These are phyloP conservation scores for Sitophilus oryzae DNA, from an alignment of 1,140 invertebrate species.

Conservation along the genomic window DNA sequence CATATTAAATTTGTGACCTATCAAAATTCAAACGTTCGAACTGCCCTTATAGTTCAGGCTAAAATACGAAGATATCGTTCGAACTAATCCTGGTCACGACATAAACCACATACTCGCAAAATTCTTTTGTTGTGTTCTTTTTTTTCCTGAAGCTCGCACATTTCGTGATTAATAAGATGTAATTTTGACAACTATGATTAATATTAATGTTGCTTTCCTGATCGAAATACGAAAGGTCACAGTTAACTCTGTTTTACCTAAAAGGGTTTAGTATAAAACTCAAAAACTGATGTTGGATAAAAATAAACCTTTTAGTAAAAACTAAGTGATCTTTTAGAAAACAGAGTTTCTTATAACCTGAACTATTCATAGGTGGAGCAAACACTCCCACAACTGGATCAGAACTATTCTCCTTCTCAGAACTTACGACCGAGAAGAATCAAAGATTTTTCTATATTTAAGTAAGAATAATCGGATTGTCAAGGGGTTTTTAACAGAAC, in stretches of 20 bases:
- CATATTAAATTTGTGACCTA: conserved; percentile 5
- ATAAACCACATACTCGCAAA: neutral
- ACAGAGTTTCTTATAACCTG: too few species aligned
- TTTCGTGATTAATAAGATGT: neutral
- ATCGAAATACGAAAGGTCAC: conserved; percentile 13
- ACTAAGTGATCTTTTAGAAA: too few species aligned
- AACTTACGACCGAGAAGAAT: too few species aligned
- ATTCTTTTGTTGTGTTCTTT: neutral
- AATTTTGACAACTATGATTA: neutral
- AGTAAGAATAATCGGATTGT: too few species aligned
- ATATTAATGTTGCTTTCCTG: conserved; percentile 2
- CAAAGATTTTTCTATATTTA: too few species aligned
- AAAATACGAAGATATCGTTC: neutral
- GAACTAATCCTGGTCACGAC: neutral
- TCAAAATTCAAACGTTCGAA: conserved; percentile 4
- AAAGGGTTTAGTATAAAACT: too few species aligned
- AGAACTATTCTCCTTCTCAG: too few species aligned
- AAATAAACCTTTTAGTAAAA: too few species aligned
- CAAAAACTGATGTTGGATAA: too few species aligned
- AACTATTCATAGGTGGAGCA: too few species aligned
- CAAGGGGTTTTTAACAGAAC: too few species aligned
- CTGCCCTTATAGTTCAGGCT: neutral
- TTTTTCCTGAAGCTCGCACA: neutral
- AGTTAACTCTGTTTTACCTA: neutral
- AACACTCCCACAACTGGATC: too few species aligned